phyloP scores from a whole-genome alignment of 2,113 vertebrate genomes.

The Tupaia tana region DNA sequence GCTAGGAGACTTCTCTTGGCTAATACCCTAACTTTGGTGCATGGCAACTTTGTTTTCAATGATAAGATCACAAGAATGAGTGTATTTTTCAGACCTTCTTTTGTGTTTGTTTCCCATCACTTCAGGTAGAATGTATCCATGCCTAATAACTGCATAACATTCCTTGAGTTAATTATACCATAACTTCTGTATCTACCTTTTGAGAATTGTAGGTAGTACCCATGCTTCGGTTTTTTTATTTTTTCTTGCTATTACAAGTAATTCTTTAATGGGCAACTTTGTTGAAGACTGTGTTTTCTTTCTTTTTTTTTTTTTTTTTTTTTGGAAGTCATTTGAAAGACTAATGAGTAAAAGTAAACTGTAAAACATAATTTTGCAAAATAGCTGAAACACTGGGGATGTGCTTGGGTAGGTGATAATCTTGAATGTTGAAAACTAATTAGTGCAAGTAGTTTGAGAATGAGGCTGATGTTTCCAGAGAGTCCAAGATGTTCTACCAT shows the following conservation, averaged over 20 bases:
- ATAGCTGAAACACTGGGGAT: background rate
- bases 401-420: constrained; percentile 39
- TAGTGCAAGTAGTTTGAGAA: constrained; percentile 44
- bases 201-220: constrained; percentile 11
- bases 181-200: constrained; percentile 24
- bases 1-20: background rate
- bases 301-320: background rate
- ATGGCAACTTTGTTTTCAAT: background rate
- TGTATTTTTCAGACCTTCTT: background rate
- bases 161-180: background rate
- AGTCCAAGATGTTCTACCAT: background rate
- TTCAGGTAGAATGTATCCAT: background rate
- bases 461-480: constrained; percentile 31
- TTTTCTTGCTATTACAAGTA: constrained; percentile 44
- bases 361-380: constrained; percentile 2
- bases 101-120: background rate
- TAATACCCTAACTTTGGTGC: background rate
- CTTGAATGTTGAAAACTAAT: constrained; percentile 59
- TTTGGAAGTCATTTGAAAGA: constrained; percentile 37
- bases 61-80: background rate
- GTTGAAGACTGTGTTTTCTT: background rate
- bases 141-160: background rate
- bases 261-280: constrained; percentile 16
- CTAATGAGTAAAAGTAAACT: constrained; percentile 43
- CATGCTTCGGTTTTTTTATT: constrained; percentile 1